Conservation (phyloP, 2,888 invertebrate genomes). For the Gasteruption jaculator region DNA sequence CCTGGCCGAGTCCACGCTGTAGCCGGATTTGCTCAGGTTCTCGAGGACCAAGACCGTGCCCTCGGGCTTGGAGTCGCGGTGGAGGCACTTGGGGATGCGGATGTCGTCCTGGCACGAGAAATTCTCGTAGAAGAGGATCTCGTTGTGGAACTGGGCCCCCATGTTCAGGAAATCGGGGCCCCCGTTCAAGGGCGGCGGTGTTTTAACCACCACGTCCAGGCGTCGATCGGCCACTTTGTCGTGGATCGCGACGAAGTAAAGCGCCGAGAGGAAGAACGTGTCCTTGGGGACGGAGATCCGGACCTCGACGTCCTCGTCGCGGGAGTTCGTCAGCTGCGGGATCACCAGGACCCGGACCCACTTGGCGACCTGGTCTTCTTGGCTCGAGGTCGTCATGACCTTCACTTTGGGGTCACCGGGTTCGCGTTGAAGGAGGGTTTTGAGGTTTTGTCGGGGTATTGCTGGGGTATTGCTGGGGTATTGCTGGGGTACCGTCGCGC, state of each 20-base stretch:
- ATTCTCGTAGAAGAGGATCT: conserved; percentile 38
- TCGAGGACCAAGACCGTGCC: conserved; percentile 32
- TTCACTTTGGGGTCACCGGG: too few relatives aligned
- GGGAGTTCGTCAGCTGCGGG: too few relatives aligned
- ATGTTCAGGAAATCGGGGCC: accelerated
- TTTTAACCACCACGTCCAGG: conserved; percentile 28
- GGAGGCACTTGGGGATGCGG: conserved; percentile 23
- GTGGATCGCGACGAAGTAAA: conserved; percentile 20
- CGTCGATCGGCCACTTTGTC: background rate
- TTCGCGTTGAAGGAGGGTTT: too few relatives aligned
- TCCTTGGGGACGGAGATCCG: conserved; percentile 22
- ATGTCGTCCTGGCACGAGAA: conserved; percentile 18
- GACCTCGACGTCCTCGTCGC: too few relatives aligned
- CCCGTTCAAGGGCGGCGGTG: accelerated
- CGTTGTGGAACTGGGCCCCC: conserved; percentile 35
- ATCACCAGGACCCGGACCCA: too few relatives aligned
- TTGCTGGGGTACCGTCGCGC: too few relatives aligned
- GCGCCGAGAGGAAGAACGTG: conserved; percentile 25
- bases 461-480: too few relatives aligned
- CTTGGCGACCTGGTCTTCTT: too few relatives aligned
- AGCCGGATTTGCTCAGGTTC: conserved; percentile 31
- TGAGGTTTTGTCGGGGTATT: too few relatives aligned
- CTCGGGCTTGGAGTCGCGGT: conserved; percentile 16
- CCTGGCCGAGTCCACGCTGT: conserved; percentile 18
- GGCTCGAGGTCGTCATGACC: too few relatives aligned